Conservation (phyloP, 53 echinoderm and acorn worm species). For the Crossaster papposus region DNA sequence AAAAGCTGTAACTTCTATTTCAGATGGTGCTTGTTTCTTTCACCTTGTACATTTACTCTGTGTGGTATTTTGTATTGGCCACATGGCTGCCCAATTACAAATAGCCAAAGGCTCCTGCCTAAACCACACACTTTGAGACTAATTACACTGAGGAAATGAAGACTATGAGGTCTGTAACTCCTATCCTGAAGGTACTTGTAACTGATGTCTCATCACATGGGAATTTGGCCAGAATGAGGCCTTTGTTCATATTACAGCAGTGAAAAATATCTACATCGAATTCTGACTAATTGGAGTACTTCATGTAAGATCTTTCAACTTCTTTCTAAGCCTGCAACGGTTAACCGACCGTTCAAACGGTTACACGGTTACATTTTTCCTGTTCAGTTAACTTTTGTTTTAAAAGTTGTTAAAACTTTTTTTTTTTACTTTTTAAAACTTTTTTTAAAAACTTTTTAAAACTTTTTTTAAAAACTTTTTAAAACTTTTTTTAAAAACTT, state of each 20-base stretch:
- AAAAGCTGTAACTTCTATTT: too few relatives aligned
- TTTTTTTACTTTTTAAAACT: too few relatives aligned
- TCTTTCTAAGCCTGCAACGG: too few relatives aligned
- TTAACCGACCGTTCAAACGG: too few relatives aligned
- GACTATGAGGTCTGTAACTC: not conserved
- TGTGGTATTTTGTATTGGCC: not conserved
- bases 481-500: too few relatives aligned
- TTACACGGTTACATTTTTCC: too few relatives aligned
- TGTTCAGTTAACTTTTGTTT: too few relatives aligned
- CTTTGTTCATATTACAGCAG: not conserved
- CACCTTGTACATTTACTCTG: not conserved
- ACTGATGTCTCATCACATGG: not conserved
- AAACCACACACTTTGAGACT: not conserved
- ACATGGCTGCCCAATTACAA: not conserved
- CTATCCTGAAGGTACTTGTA: not conserved
- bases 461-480: too few relatives aligned
- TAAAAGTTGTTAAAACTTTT: too few relatives aligned
- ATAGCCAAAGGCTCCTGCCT: not conserved
- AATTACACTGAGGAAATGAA: not conserved
- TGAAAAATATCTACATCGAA: not conserved
- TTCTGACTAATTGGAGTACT: too few relatives aligned
- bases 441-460: too few relatives aligned
- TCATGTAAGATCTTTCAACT: too few relatives aligned
- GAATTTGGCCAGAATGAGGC: not conserved
- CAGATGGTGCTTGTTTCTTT: not conserved